Base-by-base conservation (phyloP, 2,888 invertebrate species). In the Caradrina clavipalpis region DNA sequence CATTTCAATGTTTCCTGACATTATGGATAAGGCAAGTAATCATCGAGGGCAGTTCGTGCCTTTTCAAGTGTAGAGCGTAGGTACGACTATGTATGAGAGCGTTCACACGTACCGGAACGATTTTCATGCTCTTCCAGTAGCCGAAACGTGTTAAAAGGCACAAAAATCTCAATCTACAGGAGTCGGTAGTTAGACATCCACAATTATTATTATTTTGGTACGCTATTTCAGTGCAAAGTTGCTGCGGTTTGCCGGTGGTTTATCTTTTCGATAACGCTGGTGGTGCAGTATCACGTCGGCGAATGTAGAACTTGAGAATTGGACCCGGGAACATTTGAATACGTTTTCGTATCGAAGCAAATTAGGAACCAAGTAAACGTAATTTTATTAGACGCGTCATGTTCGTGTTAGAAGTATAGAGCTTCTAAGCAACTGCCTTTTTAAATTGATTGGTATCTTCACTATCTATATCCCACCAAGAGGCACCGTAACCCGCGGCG, bases 221-320 rank as follows among this genome's bases (percentile, higher is more conserved):
- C 19, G 19, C 19, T 26, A 74, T 53, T 42, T 49, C 19, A 21
- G 22, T 13, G 49, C 42, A 76, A 53, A 49, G 47, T 70, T 70
- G 53, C 58, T 76, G 77, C 57, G 76, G 76, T 72, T 72, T 58
- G 22, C 42, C 22, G 17, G 19, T 54, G 58, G 42, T 54, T 70
- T 47, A 74, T 45, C 19, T 35, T 67, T 56, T 45, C 11, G 59
- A 59, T 70, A 58, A 35, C 42, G 21, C 17, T 51, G 10, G 69
- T 42, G 21, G 11, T 53, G 21, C 17, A 49, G 68, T n/a, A 56
- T 39, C 19, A 53, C 15, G 11, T n/a, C 31, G 15, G 2, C 17
- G 11, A 49, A 42, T 45, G 45, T 31, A 42, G 3, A 72, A 31
- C 2, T 22, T 42, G 31, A 53, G 8, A 22, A 21, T 54, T 49